Base-by-base conservation (phyloP, 2,888 invertebrate species). In the Brachyptera risi region DNA sequence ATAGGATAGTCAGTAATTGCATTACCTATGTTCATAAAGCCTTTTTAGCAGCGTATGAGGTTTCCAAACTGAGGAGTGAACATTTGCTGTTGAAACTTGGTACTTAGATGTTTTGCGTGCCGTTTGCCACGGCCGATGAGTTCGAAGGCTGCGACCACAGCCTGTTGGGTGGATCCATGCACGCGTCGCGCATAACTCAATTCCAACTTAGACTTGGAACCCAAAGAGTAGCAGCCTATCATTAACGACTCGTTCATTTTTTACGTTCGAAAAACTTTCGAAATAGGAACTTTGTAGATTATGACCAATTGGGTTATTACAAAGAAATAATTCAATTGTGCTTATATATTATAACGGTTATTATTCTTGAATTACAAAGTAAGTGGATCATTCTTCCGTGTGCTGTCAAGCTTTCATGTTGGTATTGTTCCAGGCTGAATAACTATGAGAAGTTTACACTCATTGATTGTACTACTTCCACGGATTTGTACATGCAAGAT, bases 251-350 rank as follows among this genome's bases (percentile, higher is more conserved):
- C 54, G 54, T 54, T 21, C 35, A 54, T 37, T 54, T 19, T 54
- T 54, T 54, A 51, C 31, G 17, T 37, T 37, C 47, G 54, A 54
- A 54, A 37, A 37, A 37, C 35, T 54, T 54, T 37, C 19, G n/a
- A 35, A 37, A 54, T 35, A 35, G 35, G 37, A 54, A 54, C 54
- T 54, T 54, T 37, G 35, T 54, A 54, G 19, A 31, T 54, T 54
- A 37, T n/a, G 24, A 54, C 35, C 37, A 54, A 54, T 54, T 54
- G 54, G 19, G 54, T 54, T 37, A 54, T 54, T 54, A 54, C 35
- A 54, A 54, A 35, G 54, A 54, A 44, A 54, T 54, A 54, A 54
- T 54, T 31, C 35, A 35, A 54, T 54, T 54, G 35, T 54, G 54
- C 37, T 54, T n/a, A n/a, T n/a, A n/a, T n/a, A n/a, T n/a, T n/a